These are phyloP conservation scores for Syngnathus typhle DNA, from an alignment of 2,113 vertebrate genomes.

Conservation along the genomic window DNA sequence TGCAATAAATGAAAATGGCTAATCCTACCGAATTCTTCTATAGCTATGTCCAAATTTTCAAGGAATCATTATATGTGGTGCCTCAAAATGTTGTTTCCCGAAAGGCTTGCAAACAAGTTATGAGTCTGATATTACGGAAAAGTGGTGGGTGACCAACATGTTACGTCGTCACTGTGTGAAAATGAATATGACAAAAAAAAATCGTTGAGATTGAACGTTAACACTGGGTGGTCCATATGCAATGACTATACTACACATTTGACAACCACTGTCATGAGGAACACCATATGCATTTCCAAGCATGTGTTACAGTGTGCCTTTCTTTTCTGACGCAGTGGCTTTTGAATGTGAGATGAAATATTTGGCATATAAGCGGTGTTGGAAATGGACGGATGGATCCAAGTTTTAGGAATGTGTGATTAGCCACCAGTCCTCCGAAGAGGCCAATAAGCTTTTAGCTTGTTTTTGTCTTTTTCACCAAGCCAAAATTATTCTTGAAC, in stretches of 20 bases:
- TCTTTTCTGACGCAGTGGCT: neutral
- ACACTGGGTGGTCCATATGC: neutral
- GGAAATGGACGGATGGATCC: neutral
- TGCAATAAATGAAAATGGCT: too few species aligned
- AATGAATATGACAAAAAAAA: neutral
- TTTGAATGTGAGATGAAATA: neutral
- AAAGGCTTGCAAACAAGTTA: too few species aligned
- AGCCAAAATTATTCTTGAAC: neutral
- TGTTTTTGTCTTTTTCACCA: neutral
- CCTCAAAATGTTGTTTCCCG: too few species aligned
- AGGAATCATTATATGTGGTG: too few species aligned
- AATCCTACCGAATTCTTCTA: too few species aligned
- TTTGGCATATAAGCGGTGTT: neutral
- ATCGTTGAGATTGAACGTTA: neutral
- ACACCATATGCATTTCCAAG: neutral
- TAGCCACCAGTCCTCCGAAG: neutral
- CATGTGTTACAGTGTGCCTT: neutral
- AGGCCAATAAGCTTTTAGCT: neutral
- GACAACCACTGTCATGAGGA: neutral
- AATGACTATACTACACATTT: neutral
- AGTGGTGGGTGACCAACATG: too few species aligned
- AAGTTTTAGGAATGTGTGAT: neutral
- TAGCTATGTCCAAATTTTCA: too few species aligned
- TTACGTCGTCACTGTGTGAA: neutral
- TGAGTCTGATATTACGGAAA: too few species aligned